Percentiles rank a stretch among this genome's conserved stretches.
Conservation (phyloP, 1,140 invertebrate species). For the Macrobrachium nipponense region DNA sequence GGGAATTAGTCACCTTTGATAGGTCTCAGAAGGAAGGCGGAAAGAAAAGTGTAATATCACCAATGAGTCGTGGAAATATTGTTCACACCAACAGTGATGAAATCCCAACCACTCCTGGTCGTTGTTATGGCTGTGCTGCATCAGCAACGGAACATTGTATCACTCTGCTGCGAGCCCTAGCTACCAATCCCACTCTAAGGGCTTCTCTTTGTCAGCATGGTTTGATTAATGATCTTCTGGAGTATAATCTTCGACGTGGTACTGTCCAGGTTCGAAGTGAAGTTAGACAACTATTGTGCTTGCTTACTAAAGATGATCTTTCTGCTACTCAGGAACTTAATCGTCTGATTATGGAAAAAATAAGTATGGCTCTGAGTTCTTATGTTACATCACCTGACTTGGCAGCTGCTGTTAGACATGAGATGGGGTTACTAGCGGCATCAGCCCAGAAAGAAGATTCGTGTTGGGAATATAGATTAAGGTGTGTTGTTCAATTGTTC, state of each 20-base stretch:
- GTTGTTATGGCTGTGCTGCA: slow-evolving; percentile 87
- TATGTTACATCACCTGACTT: slow-evolving; percentile 75
- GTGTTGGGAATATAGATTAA: slow-evolving; percentile 93
- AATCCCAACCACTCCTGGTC: slow-evolving; percentile 70
- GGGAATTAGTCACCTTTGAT: slow-evolving; percentile 93
- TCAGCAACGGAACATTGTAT: slow-evolving; percentile 93
- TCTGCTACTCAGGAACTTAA: slow-evolving; percentile 88
- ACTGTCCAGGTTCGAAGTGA: slow-evolving; percentile 86
- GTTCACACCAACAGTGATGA: slow-evolving; percentile 70
- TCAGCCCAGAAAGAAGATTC: slow-evolving; percentile 91
- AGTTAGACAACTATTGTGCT: slow-evolving; percentile 86
- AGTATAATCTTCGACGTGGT: slow-evolving; percentile 84
- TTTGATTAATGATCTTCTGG: slow-evolving; percentile 88
- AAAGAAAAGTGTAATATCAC: slow-evolving; percentile 68
- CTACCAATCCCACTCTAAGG: slow-evolving; percentile 83
- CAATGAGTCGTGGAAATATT: slow-evolving; percentile 35
- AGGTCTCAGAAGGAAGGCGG: slow-evolving; percentile 75
- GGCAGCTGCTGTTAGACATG: slow-evolving; percentile 83
- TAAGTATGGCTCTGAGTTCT: slow-evolving; percentile 72
- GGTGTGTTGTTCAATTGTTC: slow-evolving; percentile 87
- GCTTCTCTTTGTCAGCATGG: slow-evolving; percentile 86
- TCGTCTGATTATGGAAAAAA: slow-evolving; percentile 82
- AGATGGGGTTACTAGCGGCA: slow-evolving; percentile 88
- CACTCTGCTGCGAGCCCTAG: slow-evolving; percentile 90
- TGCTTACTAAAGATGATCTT: slow-evolving; percentile 91